Evolutionary conservation across 2,797 vertebrate species (phyloP).

Genomic region (Morus bassanus): DNA sequence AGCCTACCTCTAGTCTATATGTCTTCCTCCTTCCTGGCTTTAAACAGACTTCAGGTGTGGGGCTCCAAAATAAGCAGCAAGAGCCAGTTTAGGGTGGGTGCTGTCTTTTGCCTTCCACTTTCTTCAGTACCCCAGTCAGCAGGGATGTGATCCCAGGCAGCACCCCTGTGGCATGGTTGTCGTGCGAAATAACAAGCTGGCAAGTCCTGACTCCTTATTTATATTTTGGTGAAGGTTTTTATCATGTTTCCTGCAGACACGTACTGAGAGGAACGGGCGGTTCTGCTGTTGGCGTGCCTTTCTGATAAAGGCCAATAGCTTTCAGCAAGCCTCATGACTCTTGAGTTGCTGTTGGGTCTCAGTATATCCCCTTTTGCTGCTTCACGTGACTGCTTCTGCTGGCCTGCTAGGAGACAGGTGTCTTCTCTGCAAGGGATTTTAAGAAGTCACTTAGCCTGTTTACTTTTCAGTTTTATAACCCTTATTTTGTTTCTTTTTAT

Average conservation of each 20-base stretch:
- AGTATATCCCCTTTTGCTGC: neutral
- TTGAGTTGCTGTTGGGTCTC: neutral
- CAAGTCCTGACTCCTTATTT: slow-evolving; percentile 12
- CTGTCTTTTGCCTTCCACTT: neutral
- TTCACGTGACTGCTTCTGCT: neutral
- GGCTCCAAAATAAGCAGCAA: neutral
- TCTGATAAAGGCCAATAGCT: slow-evolving; percentile 13
- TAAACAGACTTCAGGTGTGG: neutral
- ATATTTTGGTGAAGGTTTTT: slow-evolving; percentile 42
- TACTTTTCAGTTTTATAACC: neutral
- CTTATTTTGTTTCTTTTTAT: neutral
- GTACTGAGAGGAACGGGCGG: neutral
- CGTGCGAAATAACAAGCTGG: neutral
- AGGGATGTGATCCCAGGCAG: neutral
- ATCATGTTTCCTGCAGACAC: slow-evolving; percentile 51
- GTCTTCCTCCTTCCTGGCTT: neutral
- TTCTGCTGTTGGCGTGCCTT: slow-evolving; percentile 8
- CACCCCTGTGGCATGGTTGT: neutral
- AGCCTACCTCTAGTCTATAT: neutral
- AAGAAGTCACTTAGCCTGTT: neutral
- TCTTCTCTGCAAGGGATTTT: neutral
- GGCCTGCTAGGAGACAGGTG: neutral
- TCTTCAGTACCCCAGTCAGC: neutral
- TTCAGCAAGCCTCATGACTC: neutral
- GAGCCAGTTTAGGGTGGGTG: neutral